phyloP scores from a whole-genome alignment of 1,140 invertebrate genomes.

The Sarcophaga bullata region DNA sequence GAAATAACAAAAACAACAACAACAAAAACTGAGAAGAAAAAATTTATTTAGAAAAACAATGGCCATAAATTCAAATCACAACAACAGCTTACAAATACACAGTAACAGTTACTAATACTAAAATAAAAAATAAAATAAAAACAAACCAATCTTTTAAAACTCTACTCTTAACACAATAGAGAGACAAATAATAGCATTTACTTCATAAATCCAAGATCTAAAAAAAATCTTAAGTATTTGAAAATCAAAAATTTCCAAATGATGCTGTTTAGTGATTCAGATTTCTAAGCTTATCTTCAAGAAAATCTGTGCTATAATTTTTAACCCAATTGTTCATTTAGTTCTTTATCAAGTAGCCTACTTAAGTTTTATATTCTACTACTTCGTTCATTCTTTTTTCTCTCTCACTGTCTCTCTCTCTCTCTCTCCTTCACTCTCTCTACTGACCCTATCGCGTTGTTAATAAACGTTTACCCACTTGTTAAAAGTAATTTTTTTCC shows the following conservation, averaged over 20 bases:
- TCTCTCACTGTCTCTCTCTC: no score
- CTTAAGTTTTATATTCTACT: background rate
- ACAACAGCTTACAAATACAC: background rate
- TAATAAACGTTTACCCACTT: slow-evolving; percentile 24
- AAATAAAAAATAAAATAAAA: background rate
- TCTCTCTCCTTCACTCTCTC: background rate
- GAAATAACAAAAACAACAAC: slow-evolving; percentile 28
- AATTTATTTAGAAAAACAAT: slow-evolving; percentile 43
- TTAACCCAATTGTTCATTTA: background rate
- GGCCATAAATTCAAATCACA: slow-evolving; percentile 38
- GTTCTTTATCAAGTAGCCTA: background rate
- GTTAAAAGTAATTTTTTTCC: background rate
- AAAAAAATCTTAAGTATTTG: no score
- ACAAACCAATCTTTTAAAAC: background rate
- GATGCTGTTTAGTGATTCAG: no score
- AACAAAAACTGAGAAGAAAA: slow-evolving; percentile 43
- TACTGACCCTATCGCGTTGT: background rate
- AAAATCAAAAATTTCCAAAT: no score
- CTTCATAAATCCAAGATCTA: no score
- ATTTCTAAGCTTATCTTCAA: no score
- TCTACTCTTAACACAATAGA: no score
- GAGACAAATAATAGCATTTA: no score
- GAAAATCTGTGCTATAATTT: background rate
- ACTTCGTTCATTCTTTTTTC: background rate
- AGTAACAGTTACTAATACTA: background rate